These are phyloP conservation scores for Sibirionetta formosa DNA, from an alignment of 2,797 vertebrate species.

Conservation along the genomic window DNA sequence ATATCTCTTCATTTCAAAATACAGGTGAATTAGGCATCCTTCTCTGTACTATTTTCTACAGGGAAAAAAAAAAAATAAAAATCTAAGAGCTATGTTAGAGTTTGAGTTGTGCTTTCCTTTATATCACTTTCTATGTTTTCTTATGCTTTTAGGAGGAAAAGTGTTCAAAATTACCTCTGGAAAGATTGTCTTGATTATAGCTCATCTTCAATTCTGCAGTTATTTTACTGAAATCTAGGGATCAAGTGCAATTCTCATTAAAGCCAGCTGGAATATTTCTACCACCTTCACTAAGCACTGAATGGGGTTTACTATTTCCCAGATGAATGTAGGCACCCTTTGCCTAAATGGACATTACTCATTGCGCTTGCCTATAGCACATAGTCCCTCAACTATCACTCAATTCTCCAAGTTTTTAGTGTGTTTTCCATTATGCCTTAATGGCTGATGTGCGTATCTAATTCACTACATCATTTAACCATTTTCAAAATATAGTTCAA, in stretches of 20 bases:
- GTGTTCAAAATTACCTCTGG: conserved; percentile 33
- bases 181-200: conserved; percentile 15
- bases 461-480: not conserved
- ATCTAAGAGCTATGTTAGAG: not conserved
- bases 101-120: not conserved
- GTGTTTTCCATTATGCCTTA: not conserved
- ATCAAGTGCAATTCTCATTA: not conserved
- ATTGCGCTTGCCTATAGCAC: not conserved
- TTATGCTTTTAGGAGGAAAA: not conserved
- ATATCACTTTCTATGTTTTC: not conserved
- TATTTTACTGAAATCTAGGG: not conserved
- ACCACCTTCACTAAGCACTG: not conserved
- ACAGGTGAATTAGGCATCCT: not conserved
- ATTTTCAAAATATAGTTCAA: not conserved
- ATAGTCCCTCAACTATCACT: not conserved
- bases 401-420: not conserved
- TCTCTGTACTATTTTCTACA: not conserved
- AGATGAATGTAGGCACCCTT: not conserved
- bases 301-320: not conserved
- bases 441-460: not conserved
- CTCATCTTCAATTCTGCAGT: not conserved
- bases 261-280: not conserved
- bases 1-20: not conserved
- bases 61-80: not conserved
- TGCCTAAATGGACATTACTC: not conserved